Percentiles rank a stretch among this genome's conserved stretches.
phyloP scores from a whole-genome alignment of 23 tunicate genomes.

The Diplosoma virens region DNA sequence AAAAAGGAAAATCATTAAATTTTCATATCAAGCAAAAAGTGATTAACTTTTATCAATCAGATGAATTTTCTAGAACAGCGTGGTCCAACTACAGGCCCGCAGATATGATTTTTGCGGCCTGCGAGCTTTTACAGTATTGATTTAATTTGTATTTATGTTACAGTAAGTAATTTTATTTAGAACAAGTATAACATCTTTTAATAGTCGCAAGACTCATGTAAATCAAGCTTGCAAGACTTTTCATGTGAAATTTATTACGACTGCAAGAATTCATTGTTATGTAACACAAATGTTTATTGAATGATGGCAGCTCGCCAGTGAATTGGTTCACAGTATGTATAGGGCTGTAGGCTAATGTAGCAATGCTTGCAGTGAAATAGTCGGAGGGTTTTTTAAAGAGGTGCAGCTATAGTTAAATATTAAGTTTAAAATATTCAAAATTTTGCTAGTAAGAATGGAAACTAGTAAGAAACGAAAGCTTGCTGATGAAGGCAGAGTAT shows the following conservation, averaged over 20 bases:
- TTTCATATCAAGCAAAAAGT: too few relatives aligned
- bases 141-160: background rate
- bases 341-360: background rate
- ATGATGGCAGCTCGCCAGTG: background rate
- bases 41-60: too few relatives aligned
- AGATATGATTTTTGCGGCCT: too few relatives aligned
- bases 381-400: background rate
- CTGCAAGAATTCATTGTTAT: background rate
- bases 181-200: background rate
- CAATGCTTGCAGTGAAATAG: background rate
- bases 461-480: constrained; percentile 23
- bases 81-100: too few relatives aligned
- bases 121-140: too few relatives aligned
- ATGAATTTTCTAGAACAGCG: too few relatives aligned
- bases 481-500: constrained; percentile 34
- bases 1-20: too few relatives aligned
- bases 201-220: background rate
- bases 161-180: background rate
- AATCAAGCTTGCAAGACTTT: background rate
- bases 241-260: background rate
- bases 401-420: too few relatives aligned
- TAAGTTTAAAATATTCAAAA: constrained; percentile 16
- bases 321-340: background rate
- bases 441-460: constrained; percentile 7
- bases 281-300: background rate